Conservation (phyloP, 2,888 invertebrate genomes). For the Arge pagana region DNA sequence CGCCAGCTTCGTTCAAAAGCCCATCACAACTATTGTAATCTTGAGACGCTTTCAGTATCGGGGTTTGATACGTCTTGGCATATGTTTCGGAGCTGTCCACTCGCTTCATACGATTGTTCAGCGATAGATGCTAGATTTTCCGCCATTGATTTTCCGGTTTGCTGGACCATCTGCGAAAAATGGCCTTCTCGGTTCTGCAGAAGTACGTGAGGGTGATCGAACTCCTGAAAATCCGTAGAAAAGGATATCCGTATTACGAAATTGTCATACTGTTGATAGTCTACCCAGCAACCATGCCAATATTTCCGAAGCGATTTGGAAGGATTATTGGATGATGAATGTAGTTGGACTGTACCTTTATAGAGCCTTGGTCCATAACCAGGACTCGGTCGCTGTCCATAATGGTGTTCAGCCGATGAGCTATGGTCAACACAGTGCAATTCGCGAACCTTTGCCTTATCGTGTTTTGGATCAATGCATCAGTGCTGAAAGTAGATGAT, state of each 20-base stretch:
- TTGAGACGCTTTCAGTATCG: too few relatives aligned
- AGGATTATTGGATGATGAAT: too few relatives aligned
- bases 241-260: too few relatives aligned
- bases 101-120: too few relatives aligned
- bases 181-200: slow-evolving; percentile 65
- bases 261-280: too few relatives aligned
- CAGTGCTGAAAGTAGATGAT: slow-evolving; percentile 61
- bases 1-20: too few relatives aligned
- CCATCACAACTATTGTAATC: too few relatives aligned
- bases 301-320: too few relatives aligned
- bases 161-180: slow-evolving; percentile 72
- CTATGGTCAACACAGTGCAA: slow-evolving; percentile 70
- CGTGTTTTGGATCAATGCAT: slow-evolving; percentile 64
- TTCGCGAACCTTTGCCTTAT: slow-evolving; percentile 62
- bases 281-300: too few relatives aligned
- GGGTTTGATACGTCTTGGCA: too few relatives aligned
- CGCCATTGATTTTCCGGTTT: slow-evolving; percentile 67
- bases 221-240: slow-evolving; percentile 60
- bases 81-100: too few relatives aligned
- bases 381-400: slow-evolving; percentile 90
- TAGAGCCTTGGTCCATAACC: slow-evolving; percentile 81
- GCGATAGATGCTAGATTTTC: slow-evolving; percentile 61
- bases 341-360: too few relatives aligned
- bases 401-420: slow-evolving; percentile 88
- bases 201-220: slow-evolving; percentile 71